phyloP scores from a whole-genome alignment of 2,888 invertebrate species.

The Dryobotodes eremita region DNA sequence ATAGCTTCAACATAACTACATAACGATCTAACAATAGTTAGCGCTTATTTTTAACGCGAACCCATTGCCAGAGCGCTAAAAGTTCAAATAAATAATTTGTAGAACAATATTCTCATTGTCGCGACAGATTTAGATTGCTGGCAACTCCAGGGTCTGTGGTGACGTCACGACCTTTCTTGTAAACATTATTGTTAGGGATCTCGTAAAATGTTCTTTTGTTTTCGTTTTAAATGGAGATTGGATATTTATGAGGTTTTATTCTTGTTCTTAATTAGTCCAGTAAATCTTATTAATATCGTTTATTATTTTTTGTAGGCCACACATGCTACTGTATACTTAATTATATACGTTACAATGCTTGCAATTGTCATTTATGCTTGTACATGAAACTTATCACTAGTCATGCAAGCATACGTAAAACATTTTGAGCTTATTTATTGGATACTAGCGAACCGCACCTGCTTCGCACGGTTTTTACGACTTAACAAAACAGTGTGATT shows the following conservation, averaged over 20 bases:
- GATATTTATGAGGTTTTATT: conserved; percentile 56
- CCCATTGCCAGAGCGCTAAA: conserved; percentile 58
- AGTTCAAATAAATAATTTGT: conserved; percentile 63
- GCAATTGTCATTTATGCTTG: neutral
- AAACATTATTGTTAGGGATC: conserved; percentile 63
- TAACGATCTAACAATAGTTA: conserved; percentile 51
- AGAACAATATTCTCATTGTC: conserved; percentile 66
- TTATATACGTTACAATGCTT: neutral
- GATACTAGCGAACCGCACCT: neutral
- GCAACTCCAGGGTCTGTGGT: conserved; percentile 63
- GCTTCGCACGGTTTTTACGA: neutral
- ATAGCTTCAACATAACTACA: conserved; percentile 38
- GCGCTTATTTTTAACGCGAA: conserved; percentile 48
- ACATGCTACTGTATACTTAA: neutral
- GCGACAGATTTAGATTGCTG: conserved; percentile 71
- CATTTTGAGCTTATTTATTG: neutral
- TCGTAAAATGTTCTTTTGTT: conserved; percentile 46
- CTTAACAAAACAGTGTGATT: neutral
- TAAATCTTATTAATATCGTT: neutral
- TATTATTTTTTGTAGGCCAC: conserved; percentile 6
- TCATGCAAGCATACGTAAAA: neutral
- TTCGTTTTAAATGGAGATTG: conserved; percentile 48
- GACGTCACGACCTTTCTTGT: conserved; percentile 67
- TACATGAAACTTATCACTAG: neutral
- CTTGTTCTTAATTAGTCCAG: conserved; percentile 17